Percentiles rank a stretch among this genome's conserved stretches.
Evolutionary conservation across 2,797 vertebrate species (phyloP).

Genomic region (Xenops minutus): DNA sequence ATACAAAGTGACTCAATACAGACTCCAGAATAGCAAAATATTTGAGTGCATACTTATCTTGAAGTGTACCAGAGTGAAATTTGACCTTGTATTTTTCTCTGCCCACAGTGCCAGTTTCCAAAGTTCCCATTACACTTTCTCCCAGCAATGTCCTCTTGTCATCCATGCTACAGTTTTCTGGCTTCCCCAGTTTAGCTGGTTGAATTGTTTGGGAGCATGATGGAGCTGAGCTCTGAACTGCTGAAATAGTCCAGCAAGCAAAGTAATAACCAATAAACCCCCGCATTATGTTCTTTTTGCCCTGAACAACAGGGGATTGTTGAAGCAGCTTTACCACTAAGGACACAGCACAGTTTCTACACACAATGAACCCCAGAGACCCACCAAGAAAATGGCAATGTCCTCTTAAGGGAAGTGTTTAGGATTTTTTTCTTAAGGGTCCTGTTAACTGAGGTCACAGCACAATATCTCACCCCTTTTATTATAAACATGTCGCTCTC

Average conservation of each 20-base stretch:
- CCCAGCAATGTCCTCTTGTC: not conserved
- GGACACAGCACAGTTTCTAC: not conserved
- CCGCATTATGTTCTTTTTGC: fast-evolving
- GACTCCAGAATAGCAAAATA: not conserved
- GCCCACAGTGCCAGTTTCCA: not conserved
- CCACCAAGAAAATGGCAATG: not conserved
- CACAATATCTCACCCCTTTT: not conserved
- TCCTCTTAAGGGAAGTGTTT: not conserved
- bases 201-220: not conserved
- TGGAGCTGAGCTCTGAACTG: not conserved
- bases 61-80: not conserved
- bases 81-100: not conserved
- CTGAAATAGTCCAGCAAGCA: not conserved
- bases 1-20: not conserved
- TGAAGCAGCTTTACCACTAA: not conserved
- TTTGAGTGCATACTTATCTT: not conserved
- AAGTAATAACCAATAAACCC: not conserved
- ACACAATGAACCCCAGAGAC: not conserved
- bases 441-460: not conserved
- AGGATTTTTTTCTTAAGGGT: not conserved
- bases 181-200: not conserved
- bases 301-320: not conserved
- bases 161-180: not conserved
- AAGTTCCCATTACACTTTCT: not conserved
- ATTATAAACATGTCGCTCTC: not conserved